Conservation (phyloP, 2,888 invertebrate species). For the Trichacis sp. region DNA sequence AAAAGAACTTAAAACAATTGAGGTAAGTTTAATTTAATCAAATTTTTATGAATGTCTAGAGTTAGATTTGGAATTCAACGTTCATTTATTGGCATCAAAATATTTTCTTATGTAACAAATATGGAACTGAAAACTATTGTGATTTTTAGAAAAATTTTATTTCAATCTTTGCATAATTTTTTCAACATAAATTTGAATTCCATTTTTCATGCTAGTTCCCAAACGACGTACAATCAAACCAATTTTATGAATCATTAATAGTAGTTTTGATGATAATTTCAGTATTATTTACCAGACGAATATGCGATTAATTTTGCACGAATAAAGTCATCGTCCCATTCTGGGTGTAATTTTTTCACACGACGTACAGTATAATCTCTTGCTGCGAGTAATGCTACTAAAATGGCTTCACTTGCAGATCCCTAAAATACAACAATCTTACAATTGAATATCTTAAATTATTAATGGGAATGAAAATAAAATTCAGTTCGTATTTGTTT, state of each 20-base stretch:
- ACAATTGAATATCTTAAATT: too few relatives aligned
- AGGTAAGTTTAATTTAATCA: too few relatives aligned
- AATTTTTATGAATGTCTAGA: too few relatives aligned
- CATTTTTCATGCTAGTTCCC: neutral
- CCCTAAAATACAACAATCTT: conserved; percentile 71
- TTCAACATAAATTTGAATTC: neutral
- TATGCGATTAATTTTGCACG: conserved; percentile 83
- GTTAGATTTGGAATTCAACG: too few relatives aligned
- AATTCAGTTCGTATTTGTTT: too few relatives aligned
- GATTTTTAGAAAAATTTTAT: too few relatives aligned
- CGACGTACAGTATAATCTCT: conserved; percentile 78
- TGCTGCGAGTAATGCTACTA: conserved; percentile 85
- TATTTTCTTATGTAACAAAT: too few relatives aligned
- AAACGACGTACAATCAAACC: neutral
- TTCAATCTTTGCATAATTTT: neutral
- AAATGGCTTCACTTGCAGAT: conserved; percentile 90
- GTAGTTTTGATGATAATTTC: neutral
- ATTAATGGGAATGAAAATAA: too few relatives aligned
- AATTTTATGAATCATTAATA: too few relatives aligned
- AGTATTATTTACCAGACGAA: conserved; percentile 72
- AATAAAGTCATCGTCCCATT: conserved; percentile 75
- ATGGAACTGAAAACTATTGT: too few relatives aligned
- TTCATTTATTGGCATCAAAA: too few relatives aligned
- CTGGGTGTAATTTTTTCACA: conserved; percentile 72
- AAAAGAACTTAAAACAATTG: too few relatives aligned